These are phyloP conservation scores for Drosophila sproati DNA, from an alignment of 1,140 invertebrate species.

Conservation along the genomic window DNA sequence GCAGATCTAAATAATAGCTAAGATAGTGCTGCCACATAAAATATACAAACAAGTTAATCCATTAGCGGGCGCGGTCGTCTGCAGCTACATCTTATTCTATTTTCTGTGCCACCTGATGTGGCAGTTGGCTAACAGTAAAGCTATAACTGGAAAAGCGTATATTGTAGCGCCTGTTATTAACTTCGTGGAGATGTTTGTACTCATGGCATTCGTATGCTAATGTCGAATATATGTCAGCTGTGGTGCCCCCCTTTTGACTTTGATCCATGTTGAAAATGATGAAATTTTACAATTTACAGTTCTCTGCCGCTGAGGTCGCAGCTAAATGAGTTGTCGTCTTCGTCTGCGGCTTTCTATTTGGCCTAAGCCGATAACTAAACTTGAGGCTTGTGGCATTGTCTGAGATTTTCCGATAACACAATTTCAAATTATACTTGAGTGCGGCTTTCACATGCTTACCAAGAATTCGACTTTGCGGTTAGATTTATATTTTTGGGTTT, in stretches of 20 bases:
- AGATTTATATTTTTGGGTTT: slow-evolving; percentile 1
- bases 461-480: slow-evolving; percentile 41
- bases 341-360: slow-evolving; percentile 34
- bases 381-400: slow-evolving; percentile 36
- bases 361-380: slow-evolving; percentile 48
- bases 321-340: slow-evolving; percentile 46
- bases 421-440: slow-evolving; percentile 31
- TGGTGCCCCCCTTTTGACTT: slow-evolving; percentile 14
- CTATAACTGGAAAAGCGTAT: slow-evolving; percentile 68
- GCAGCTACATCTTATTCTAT: neutral
- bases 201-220: slow-evolving; percentile 66
- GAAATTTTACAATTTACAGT: slow-evolving; percentile 24
- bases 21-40: slow-evolving; percentile 55
- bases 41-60: slow-evolving; percentile 78
- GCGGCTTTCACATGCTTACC: slow-evolving; percentile 35
- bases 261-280: slow-evolving; percentile 38
- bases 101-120: slow-evolving; percentile 3
- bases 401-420: slow-evolving; percentile 48
- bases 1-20: slow-evolving; percentile 63
- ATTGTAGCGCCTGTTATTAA: slow-evolving; percentile 63
- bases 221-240: slow-evolving; percentile 70
- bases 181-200: slow-evolving; percentile 71
- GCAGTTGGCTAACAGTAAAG: slow-evolving; percentile 41
- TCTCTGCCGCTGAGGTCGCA: slow-evolving; percentile 16
- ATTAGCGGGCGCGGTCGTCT: slow-evolving; percentile 59